A percentile compares a stretch with the other conserved stretches of the same genome.
These are phyloP conservation scores for Balaenoptera acutorostrata DNA, from an alignment of 2,113 vertebrate genomes.

Conservation along the genomic window DNA sequence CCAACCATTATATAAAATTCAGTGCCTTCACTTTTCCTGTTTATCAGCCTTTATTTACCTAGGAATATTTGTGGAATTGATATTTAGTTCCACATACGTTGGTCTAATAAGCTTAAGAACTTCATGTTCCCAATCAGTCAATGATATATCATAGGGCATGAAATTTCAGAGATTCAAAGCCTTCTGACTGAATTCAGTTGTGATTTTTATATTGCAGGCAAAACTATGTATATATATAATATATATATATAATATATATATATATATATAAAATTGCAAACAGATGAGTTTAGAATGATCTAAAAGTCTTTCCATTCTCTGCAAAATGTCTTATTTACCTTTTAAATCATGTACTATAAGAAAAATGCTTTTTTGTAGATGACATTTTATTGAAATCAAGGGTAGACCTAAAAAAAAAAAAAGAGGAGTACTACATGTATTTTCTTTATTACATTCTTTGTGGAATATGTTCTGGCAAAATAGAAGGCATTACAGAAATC, in stretches of 20 bases:
- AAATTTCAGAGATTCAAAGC: constrained; percentile 32
- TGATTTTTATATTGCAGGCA: constrained; percentile 5
- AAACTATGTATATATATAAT: not conserved
- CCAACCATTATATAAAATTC: not conserved
- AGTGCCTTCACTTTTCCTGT: not conserved
- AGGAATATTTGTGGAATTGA: not conserved
- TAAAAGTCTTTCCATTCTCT: not conserved
- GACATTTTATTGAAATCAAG: constrained; percentile 25
- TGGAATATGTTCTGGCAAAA: constrained; percentile 46
- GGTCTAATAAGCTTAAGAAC: constrained; percentile 30
- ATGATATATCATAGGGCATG: not conserved
- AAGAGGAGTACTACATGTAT: not conserved
- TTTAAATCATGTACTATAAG: constrained; percentile 4
- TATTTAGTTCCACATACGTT: constrained; percentile 1
- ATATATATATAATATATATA: no score
- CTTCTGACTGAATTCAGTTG: constrained; percentile 10
- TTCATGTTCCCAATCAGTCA: not conserved
- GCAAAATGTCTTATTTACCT: constrained; percentile 13
- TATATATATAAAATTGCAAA: not conserved
- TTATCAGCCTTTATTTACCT: not conserved
- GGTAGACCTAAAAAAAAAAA: not conserved
- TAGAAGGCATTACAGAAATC: constrained; percentile 39
- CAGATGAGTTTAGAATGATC: not conserved
- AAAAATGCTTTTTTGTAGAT: constrained; percentile 35
- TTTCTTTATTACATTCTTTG: constrained; percentile 50